Evolutionary conservation across 1,140 invertebrate species (phyloP).

Genomic region (Muscidifurax raptorellus): DNA sequence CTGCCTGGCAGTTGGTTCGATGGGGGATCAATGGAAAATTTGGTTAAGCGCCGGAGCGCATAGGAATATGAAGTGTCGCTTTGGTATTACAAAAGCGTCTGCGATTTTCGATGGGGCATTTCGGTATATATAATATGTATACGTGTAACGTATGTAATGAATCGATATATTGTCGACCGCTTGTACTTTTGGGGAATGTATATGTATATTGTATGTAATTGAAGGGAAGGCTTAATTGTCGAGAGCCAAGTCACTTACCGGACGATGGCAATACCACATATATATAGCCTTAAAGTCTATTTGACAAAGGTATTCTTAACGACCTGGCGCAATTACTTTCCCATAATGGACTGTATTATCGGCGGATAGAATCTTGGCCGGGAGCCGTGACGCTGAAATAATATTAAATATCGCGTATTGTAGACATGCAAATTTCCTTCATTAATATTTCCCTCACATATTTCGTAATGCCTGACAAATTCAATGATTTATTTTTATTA

Average conservation of each 20-base stretch:
- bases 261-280: no score
- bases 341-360: not conserved
- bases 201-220: no score
- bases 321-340: not conserved
- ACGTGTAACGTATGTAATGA: no score
- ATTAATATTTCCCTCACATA: not conserved
- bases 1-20: not conserved
- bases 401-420: not conserved
- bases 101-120: not conserved
- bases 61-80: no score
- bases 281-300: not conserved
- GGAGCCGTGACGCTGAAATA: not conserved
- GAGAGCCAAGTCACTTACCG: no score
- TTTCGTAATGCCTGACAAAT: not conserved
- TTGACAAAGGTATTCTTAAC: not conserved
- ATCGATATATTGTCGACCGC: no score
- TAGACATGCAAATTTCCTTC: not conserved
- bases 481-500: not conserved
- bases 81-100: not conserved
- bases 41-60: conserved; percentile 10
- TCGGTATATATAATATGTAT: no score
- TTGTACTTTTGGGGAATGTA: no score
- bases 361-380: not conserved
- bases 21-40: conserved; percentile 41
- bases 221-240: not conserved